Evolutionary conservation across 2,888 invertebrate species (phyloP), one percentile per base, ranked within the genome.

Genomic region (Cerceris ruficornis): DNA sequence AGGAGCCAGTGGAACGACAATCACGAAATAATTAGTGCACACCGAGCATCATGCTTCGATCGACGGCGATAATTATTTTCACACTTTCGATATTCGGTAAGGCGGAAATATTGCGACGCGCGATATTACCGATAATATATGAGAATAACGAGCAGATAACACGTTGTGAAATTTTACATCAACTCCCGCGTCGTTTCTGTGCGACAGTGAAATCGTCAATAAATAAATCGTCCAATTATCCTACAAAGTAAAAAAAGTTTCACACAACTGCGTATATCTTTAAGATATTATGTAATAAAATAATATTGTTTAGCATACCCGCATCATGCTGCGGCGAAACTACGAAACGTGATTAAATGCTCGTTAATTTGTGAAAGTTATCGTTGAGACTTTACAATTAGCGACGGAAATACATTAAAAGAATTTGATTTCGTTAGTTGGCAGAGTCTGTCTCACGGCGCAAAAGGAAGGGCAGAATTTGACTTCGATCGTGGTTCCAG

Each of bases 11-110:
- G 57, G 17, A 57, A 39, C 0, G 8, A 7, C 17, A 2, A 15
- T 5, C 15, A 9, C 43, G 9, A 9, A n/a, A 41, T 15, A 14
- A 46, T 57, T 41, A 50, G 28, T 15, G 41, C 14, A n/a, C 13
- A 9, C 2, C 42, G 15, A 39, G 42, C 52, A 39, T 11, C 46
- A 81, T 82, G 82, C 42, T 52, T 61, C 82, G 17, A 7, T 67
- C 62, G 46, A 15, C 69, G 8, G 43, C 74, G 54, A 60, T 61
- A n/a, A 15, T 58, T 28, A 49, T 76, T 58, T 52, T 82, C 8
- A 14, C 66, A 11, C 7, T 69, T 17, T 70, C 59, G 13, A 55
- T 76, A 11, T 72, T 76, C 13, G 82, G 82, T 82, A 79, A 82
- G 79, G n/a, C 9, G n/a, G 15, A 62, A 39, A 7, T 58, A 1